Evolutionary conservation across 2,888 invertebrate genomes (phyloP), one percentile per base, ranked within the genome.

Genomic region (Nomada ferruginata): DNA sequence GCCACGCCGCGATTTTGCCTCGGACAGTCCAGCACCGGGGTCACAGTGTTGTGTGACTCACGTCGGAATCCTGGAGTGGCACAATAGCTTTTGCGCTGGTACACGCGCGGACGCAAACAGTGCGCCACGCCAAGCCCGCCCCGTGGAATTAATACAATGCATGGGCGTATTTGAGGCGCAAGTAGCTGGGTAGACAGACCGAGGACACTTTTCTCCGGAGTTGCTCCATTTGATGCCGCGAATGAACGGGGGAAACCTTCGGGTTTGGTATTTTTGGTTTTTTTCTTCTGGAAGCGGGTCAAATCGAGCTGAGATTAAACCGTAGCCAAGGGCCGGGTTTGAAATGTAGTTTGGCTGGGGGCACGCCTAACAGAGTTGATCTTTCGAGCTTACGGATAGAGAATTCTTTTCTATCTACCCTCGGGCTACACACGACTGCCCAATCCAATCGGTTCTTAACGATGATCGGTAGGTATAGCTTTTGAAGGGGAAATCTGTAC

Each of bases 1-100:
- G 57, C 57, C 65, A 70, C 77, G 63, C 53, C 59, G 79, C 53
- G 57, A 70, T 73, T 79, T 79, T 76, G 80, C 80, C 64, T 73
- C 84, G 84, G 84, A 79, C 76, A 77, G 74, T 70, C 80, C 76
- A 23, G 74, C 74, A 77, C 81, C 75, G 76, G 76, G 80, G 83
- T 83, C 87, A 81, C 81, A 74, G 82, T 59, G 10, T 20, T 20
- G 78, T 65, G 72, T 87, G 87, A 87, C 85, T 87, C 87, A 87
- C 80, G 79, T 85, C 76, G 87, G 88, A 87, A 87, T 87, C 85
- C 85, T 86, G 85, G 83, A 85, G 85, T 83, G 81, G 88, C 85
- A 87, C 87, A 87, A 87, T 87, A 83, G 86, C 87, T 85, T 85
- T 83, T 86, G 75, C 87, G 76, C 83, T 66, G 75, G 59, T 61